Evolutionary conservation across 2,797 vertebrate genomes (phyloP).

Genomic region (Hydrocynus forskahlii): DNA sequence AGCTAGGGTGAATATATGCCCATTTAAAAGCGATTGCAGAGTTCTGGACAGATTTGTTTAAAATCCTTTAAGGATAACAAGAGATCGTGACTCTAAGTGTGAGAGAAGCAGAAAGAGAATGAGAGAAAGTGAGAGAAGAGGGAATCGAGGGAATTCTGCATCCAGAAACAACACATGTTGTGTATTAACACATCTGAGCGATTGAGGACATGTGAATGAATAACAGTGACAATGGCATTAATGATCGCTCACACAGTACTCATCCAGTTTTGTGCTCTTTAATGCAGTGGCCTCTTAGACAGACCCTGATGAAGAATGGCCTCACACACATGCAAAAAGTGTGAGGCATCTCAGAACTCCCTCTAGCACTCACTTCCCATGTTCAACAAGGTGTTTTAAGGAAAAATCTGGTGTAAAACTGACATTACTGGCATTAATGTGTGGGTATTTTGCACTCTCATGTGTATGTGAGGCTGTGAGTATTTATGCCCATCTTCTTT

Average conservation of each 20-base stretch:
- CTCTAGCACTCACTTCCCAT: slow-evolving; percentile 8
- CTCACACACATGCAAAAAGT: slow-evolving; percentile 14
- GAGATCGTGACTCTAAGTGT: neutral
- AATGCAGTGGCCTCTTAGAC: slow-evolving; percentile 29
- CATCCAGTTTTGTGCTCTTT: slow-evolving; percentile 40
- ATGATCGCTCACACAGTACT: slow-evolving; percentile 36
- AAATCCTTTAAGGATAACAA: too few species aligned
- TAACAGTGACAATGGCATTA: slow-evolving; percentile 48
- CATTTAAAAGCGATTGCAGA: neutral
- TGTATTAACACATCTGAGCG: slow-evolving; percentile 40
- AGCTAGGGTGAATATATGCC: neutral
- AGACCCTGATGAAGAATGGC: slow-evolving; percentile 13
- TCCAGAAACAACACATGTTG: slow-evolving; percentile 39
- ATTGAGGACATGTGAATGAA: slow-evolving; percentile 37
- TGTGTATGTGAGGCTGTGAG: neutral
- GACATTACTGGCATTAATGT: neutral
- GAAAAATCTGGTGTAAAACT: neutral
- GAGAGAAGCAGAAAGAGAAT: slow-evolving; percentile 8
- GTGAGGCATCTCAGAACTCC: neutral
- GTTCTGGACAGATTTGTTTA: neutral
- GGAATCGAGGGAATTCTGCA: slow-evolving; percentile 5
- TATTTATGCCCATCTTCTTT: neutral
- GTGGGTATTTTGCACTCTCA: neutral
- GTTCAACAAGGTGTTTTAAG: neutral
- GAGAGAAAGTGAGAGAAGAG: slow-evolving; percentile 30